Percentiles rank a stretch among this genome's conserved stretches.
Evolutionary conservation across 1,140 invertebrate species (phyloP).

Genomic region (Palaemon carinicauda): DNA sequence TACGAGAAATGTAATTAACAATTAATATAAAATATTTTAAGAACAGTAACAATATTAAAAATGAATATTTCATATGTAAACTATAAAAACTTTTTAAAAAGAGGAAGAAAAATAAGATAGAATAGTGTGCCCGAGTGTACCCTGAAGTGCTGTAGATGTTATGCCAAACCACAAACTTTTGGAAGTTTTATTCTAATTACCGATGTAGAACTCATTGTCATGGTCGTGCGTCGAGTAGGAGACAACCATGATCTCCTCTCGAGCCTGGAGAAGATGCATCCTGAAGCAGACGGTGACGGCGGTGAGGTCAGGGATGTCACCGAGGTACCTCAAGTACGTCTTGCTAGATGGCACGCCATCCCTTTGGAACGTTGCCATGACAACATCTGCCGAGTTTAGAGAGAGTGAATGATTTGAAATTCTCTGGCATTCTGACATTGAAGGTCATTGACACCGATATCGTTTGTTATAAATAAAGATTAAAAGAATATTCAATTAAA

Average conservation of each 20-base stretch:
- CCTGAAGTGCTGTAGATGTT: too few species aligned
- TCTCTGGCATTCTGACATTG: neutral
- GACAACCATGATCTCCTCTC: constrained; percentile 17
- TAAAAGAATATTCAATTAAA: too few species aligned
- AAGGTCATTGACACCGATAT: too few species aligned
- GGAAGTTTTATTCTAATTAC: neutral
- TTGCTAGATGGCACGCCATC: neutral
- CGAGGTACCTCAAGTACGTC: constrained; percentile 17
- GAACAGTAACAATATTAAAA: too few species aligned
- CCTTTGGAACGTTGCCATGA: neutral
- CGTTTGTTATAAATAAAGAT: too few species aligned
- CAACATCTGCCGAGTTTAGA: neutral
- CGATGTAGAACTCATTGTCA: constrained; percentile 35
- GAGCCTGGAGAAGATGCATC: neutral
- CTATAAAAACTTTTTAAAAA: too few species aligned
- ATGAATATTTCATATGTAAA: too few species aligned
- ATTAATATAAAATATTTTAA: too few species aligned
- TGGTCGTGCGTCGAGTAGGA: constrained; percentile 29
- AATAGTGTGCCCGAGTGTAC: too few species aligned
- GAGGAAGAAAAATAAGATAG: too few species aligned
- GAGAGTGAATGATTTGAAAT: neutral
- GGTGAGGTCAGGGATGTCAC: neutral
- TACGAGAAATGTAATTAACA: too few species aligned
- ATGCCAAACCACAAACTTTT: too few species aligned
- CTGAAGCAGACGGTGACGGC: constrained; percentile 33